Percentiles rank a stretch among this genome's conserved stretches.
phyloP scores from a whole-genome alignment of 92 coral and sea anemone genomes.

The Metridium senile region DNA sequence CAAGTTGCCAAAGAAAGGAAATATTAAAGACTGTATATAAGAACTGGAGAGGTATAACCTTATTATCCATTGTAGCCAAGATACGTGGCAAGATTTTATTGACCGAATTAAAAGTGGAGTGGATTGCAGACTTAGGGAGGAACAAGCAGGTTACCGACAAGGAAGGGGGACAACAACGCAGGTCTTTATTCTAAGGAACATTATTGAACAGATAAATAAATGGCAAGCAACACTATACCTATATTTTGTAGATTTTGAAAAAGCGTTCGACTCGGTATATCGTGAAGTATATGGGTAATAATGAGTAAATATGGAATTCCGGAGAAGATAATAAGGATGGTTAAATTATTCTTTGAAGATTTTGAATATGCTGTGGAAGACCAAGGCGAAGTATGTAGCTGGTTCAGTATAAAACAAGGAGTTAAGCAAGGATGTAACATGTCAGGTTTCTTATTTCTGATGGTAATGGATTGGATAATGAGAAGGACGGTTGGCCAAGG shows the following conservation, averaged over 20 bases:
- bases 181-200: background rate
- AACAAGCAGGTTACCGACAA: conserved; percentile 1
- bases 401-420: too few species aligned
- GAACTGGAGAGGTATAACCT: conserved; percentile 39
- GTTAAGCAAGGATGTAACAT: too few species aligned
- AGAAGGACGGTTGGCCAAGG: too few species aligned
- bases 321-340: too few species aligned
- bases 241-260: conserved; percentile 5
- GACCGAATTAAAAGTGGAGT: background rate
- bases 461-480: too few species aligned
- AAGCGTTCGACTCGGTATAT: conserved; percentile 1
- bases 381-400: too few species aligned
- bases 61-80: conserved; percentile 36
- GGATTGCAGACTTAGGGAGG: background rate
- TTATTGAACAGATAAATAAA: conserved; percentile 4
- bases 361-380: too few species aligned
- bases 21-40: conserved; percentile 36
- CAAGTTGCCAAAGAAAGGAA: conserved; percentile 53
- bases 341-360: too few species aligned
- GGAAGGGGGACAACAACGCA: conserved; percentile 11
- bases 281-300: too few species aligned
- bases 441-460: too few species aligned
- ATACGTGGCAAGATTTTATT: conserved; percentile 40
- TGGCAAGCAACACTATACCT: conserved; percentile 9
- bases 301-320: too few species aligned